Conservation (phyloP, 2,888 invertebrate species). For the Hyposoter dolosus region DNA sequence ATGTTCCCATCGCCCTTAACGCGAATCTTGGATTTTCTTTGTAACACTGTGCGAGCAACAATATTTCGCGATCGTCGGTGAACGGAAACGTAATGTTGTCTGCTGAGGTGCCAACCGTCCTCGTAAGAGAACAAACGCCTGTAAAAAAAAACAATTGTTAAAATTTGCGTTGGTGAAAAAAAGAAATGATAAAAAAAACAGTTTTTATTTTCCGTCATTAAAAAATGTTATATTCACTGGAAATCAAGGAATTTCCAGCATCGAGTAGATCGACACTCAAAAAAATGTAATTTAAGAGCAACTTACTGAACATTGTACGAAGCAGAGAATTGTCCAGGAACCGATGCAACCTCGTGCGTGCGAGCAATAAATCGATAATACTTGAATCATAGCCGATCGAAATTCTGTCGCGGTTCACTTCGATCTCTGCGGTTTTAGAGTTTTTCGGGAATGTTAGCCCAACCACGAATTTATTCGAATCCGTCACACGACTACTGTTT, state of each 20-base stretch:
- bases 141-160: neutral
- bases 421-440: slow-evolving; percentile 74
- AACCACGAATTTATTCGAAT: slow-evolving; percentile 74
- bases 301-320: slow-evolving; percentile 79
- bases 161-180: slow-evolving; percentile 6
- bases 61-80: slow-evolving; percentile 74
- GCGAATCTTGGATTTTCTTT: slow-evolving; percentile 80
- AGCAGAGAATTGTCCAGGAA: slow-evolving; percentile 78
- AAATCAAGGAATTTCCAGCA: neutral
- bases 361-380: slow-evolving; percentile 78
- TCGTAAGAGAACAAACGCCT: slow-evolving; percentile 80
- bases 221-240: neutral
- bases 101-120: slow-evolving; percentile 75
- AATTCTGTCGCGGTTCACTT: slow-evolving; percentile 76
- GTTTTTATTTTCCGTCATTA: neutral
- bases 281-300: neutral
- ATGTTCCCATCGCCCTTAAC: slow-evolving; percentile 74
- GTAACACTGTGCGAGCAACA: slow-evolving; percentile 81
- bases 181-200: slow-evolving; percentile 80
- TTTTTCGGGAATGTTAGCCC: slow-evolving; percentile 78
- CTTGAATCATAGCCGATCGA: slow-evolving; percentile 75
- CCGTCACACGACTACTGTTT: slow-evolving; percentile 71
- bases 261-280: neutral
- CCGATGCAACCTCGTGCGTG: slow-evolving; percentile 80
- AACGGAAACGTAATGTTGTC: slow-evolving; percentile 76